Percentiles rank a stretch among this genome's conserved stretches.
Evolutionary conservation across 2,797 vertebrate genomes (phyloP).

Genomic region (Sebastes hubbsi): DNA sequence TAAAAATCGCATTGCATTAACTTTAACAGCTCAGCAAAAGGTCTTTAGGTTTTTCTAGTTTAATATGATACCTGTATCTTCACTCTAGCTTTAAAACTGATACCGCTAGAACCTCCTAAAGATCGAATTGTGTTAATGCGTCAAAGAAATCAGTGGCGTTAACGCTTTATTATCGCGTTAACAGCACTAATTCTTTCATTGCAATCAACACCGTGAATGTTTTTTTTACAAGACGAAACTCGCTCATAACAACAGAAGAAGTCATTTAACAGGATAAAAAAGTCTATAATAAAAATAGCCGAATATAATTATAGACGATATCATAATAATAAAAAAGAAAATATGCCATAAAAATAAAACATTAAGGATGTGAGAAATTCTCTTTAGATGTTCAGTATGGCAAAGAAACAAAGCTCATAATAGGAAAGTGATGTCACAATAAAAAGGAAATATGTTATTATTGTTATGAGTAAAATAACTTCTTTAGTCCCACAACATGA

Average conservation of each 20-base stretch:
- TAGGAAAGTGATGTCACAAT: neutral
- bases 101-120: too few relatives aligned
- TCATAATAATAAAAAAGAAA: neutral
- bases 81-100: too few relatives aligned
- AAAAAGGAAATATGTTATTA: slow-evolving; percentile 3
- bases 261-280: neutral
- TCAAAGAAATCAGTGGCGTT: too few relatives aligned
- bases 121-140: too few relatives aligned
- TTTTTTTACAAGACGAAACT: neutral
- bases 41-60: too few relatives aligned
- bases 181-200: neutral
- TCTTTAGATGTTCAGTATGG: neutral
- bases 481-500: slow-evolving; percentile 6
- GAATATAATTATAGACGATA: neutral
- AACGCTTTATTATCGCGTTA: too few relatives aligned
- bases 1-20: too few relatives aligned
- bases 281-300: neutral
- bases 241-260: too few relatives aligned
- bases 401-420: too few relatives aligned
- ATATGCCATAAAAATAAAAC: neutral
- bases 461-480: slow-evolving; percentile 22
- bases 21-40: too few relatives aligned
- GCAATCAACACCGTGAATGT: neutral
- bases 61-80: too few relatives aligned
- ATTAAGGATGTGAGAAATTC: neutral